Base-by-base conservation (phyloP, 1,140 invertebrate genomes). In the Drosophila quadrilineata region DNA sequence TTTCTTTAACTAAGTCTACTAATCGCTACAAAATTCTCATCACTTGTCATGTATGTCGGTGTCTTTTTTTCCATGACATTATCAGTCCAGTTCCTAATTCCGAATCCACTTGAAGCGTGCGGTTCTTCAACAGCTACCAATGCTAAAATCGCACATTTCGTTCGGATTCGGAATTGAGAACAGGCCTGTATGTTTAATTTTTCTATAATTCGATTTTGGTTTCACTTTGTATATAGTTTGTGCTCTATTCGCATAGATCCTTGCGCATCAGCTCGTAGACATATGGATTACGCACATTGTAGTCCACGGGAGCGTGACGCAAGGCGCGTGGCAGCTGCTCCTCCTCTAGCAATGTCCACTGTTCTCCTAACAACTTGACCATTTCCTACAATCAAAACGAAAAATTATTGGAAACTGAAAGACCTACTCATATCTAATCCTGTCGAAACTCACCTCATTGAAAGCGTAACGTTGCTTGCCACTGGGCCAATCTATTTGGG, bases 401-500 rank as follows among this genome's bases (percentile, higher is more conserved):
- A 24, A 14, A 35, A 36, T 46, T 35, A 12, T 35, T 2, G 2
- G 6, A 31, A 29, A 1, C 12, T 29, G 6, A 38, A 24, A 6
- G n/a, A n/a, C 12, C 10, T 9, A 12, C 31, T 36, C 35, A 21
- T 54, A 50, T 8, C 2, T 1, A 17, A 35, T n/a, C n/a, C n/a
- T n/a, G n/a, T n/a, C n/a, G n/a, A 3, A 21, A 74, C 79, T 66
- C 17, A 89, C 88, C 41, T 88, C 79, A 50, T 88, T 88, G 36
- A 80, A 82, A 24, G 71, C 68, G 38, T 71, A 57, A 24, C 73
- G 33, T 3, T 62, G 62, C 2, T 49, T 41, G 4, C 62, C 49
- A 48, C 53, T 74, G 17, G 65, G 56, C 59, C 91, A 90, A 79
- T 93, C 91, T 40, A 90, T 91, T 74, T 92, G 90, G n/a, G 94